phyloP scores from a whole-genome alignment of 2,113 vertebrate species.

The Paramisgurnus dabryanus region DNA sequence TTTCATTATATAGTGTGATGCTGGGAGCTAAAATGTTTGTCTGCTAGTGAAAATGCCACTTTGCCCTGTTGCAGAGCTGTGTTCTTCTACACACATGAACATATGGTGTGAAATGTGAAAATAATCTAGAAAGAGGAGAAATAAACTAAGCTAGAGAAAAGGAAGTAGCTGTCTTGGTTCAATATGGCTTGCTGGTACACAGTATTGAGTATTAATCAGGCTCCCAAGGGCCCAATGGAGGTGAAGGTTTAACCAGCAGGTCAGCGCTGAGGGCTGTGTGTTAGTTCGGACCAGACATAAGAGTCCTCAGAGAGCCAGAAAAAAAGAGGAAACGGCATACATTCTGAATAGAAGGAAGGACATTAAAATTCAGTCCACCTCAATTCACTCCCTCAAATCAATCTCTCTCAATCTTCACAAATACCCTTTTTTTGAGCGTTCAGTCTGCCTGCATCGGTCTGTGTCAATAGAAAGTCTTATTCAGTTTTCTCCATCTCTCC shows the following conservation, averaged over 20 bases:
- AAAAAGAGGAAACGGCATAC: neutral
- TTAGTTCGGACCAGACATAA: neutral
- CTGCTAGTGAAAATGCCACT: neutral
- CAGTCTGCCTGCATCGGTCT: neutral
- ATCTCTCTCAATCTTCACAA: neutral
- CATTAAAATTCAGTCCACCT: neutral
- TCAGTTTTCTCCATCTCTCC: too few relatives aligned
- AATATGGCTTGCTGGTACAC: neutral
- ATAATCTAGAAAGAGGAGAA: neutral
- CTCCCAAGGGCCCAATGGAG: neutral
- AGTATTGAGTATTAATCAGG: neutral
- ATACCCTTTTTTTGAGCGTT: neutral
- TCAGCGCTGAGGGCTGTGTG: neutral
- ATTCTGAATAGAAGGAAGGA: neutral
- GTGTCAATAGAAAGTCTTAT: too few relatives aligned
- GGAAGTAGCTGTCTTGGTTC: neutral
- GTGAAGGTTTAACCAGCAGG: neutral
- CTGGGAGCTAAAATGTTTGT: neutral
- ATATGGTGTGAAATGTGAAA: conserved; percentile 7
- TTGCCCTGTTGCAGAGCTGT: neutral
- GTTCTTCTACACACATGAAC: neutral
- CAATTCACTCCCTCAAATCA: neutral
- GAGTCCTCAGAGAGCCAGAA: neutral
- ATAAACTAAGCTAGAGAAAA: neutral
- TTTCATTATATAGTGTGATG: neutral